Conservation (phyloP, 2,888 invertebrate species). For the Lasioglossum pauxillum region DNA sequence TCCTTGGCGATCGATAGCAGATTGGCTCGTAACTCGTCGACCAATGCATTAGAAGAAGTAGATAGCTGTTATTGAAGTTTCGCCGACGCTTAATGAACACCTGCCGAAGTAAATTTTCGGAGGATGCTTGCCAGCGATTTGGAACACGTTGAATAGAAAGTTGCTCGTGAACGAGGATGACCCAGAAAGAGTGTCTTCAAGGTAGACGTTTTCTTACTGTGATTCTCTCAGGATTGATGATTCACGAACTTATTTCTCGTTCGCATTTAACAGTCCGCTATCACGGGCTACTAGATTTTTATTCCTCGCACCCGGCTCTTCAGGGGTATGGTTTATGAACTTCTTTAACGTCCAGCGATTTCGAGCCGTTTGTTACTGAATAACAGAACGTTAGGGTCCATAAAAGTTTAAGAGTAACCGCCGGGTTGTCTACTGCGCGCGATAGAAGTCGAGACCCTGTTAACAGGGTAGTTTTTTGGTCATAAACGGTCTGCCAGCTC, state of each 20-base stretch:
- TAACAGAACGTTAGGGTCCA: slow-evolving; percentile 11
- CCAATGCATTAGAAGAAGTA: not conserved
- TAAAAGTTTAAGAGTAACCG: slow-evolving; percentile 13
- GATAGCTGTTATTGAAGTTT: not conserved
- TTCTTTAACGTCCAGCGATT: slow-evolving; percentile 3
- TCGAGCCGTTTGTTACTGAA: slow-evolving; percentile 6
- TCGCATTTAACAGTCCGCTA: not conserved
- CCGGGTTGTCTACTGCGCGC: not conserved
- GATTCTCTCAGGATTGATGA: not conserved
- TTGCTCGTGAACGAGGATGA: not conserved
- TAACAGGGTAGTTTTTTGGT: slow-evolving; percentile 11
- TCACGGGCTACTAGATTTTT: not conserved
- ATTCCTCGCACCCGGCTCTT: not conserved
- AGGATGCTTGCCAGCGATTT: not conserved
- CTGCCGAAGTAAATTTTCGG: not conserved
- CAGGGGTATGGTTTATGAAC: not conserved
- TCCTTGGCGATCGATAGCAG: not conserved
- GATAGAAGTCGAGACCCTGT: slow-evolving; percentile 7
- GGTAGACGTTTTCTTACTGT: not conserved
- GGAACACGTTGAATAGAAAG: not conserved
- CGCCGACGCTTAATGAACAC: not conserved
- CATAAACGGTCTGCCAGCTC: slow-evolving; percentile 5
- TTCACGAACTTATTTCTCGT: not conserved
- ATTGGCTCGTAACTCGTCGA: not conserved
- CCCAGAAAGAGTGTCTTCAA: not conserved